Base-by-base conservation (phyloP, 2,888 invertebrate species). In the Teinopalpus imperialis region DNA sequence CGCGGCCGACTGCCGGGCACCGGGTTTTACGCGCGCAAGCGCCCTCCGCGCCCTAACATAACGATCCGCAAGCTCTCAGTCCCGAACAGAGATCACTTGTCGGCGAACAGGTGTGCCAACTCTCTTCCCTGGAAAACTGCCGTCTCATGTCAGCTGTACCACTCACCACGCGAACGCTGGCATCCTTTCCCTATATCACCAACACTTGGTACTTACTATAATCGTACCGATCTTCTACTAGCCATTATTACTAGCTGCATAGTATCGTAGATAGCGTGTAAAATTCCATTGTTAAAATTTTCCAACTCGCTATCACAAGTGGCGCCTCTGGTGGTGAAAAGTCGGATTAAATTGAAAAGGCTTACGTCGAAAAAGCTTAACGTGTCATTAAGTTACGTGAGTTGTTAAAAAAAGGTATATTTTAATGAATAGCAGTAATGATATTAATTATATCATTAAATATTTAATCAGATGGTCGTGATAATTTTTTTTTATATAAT, bases 1-100 rank as follows among this genome's bases (percentile, higher is more conserved):
- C 66, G 69, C 74, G 70, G 60, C 59, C 63, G 66, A 74, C 77
- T 74, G 80, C 63, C 63, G 56, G 54, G 48, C 54, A 56, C 54
- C 59, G 62, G 59, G 49, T 51, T 59, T 61, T 51, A 48, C 42
- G 32, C 60, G 51, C 63, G 63, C 63, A 63, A 49, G 66, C 64
- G 61, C 57, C 44, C 49, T 57, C 44, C 20, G 42, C 44, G 37
- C 44, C 48, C 29, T 29, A 14, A 13, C 43, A 8, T 61, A 64
- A 63, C 63, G 63, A 64, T 64, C 62, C 50, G 45, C 42, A 14
- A 14, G 26, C 47, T 37, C 40, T 26, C 44, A 37, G 31, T 32
- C 16, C 36, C 36, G 12, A 14, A n/a, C 30, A 30, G 40, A 40
- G 32, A 34, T 42, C 45, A 7, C 42, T 44, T 44, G 35, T 37